Evolutionary conservation across 2,113 vertebrate genomes (phyloP), one percentile per base, ranked within the genome.

Genomic region (Zosterops lateralis): DNA sequence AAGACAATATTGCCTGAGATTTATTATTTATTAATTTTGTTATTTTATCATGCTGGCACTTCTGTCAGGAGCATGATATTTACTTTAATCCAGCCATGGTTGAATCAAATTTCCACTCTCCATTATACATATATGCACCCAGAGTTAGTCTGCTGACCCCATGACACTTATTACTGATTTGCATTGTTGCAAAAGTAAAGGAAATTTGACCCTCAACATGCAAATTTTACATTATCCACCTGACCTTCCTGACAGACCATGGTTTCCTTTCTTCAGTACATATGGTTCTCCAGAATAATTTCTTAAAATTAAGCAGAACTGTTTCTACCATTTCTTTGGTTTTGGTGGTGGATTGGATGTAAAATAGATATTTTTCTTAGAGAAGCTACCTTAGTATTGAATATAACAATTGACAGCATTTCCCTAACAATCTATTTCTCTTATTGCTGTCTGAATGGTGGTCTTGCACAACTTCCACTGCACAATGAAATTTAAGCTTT

Each of bases 61-160:
- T 84, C 64, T 57, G 48, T 57, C 71, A 54, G 36, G n/a, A 70
- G 44, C 44, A 44, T 28, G 51, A 71, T 74, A 70, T 71, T 83
- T 81, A 42, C n/a, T 78, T 89, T 50, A 75, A 92, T 73, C n/a
- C 12, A 93, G 17, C 34, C 26, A 56, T 14, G 6, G 42, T 1
- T 91, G 68, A 93, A 90, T 79, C 36, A 90, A 81, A 96, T 90
- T 94, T 80, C 45, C 61, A 74, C 22, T 84, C 44, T 80, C n/a
- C 12, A 24, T 64, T 81, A 67, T 65, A 70, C 8, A 32, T 62
- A 73, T 56, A 61, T 32, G 28, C 68, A 89, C 47, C 13, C 62
- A n/a, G 54, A 68, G 13, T 54, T 51, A 85, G 67, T 74, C 47
- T 73, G 36, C 36, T 71, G 74, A 84, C 58, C 53, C 93, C 48